phyloP scores from a whole-genome alignment of 92 coral and sea anemone genomes.

The Palythoa grandis region DNA sequence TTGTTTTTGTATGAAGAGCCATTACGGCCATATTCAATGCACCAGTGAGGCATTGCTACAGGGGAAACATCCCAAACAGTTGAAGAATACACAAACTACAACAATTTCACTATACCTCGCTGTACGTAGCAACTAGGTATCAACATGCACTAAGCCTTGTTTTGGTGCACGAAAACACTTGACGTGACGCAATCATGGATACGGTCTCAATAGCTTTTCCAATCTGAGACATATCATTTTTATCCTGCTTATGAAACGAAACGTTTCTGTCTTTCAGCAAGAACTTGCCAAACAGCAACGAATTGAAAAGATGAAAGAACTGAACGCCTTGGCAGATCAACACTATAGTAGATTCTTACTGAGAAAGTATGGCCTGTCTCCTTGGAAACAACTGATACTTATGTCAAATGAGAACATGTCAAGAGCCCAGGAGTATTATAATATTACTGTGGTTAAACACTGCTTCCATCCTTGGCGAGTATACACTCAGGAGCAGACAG shows the following conservation, averaged over 20 bases:
- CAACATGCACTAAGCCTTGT: too few species aligned
- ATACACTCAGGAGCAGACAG: slow-evolving; percentile 61
- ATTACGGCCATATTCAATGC: too few species aligned
- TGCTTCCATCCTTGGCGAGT: slow-evolving; percentile 89
- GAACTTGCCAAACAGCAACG: slow-evolving; percentile 95
- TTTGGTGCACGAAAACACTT: not conserved
- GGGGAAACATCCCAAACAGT: too few species aligned
- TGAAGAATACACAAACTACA: too few species aligned
- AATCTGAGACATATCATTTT: not conserved
- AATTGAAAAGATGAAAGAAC: slow-evolving; percentile 66
- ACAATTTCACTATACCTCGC: too few species aligned
- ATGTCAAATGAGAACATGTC: slow-evolving; percentile 69
- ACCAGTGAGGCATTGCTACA: too few species aligned
- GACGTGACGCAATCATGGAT: too few species aligned
- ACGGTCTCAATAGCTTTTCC: too few species aligned
- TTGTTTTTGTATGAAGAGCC: too few species aligned
- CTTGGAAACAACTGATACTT: slow-evolving; percentile 89
- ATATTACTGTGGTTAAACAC: slow-evolving; percentile 52
- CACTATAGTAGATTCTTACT: slow-evolving; percentile 74
- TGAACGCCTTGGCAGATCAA: slow-evolving; percentile 72
- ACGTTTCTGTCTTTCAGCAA: slow-evolving; percentile 52
- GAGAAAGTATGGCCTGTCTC: slow-evolving; percentile 82
- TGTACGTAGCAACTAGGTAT: too few species aligned
- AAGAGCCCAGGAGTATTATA: slow-evolving; percentile 66
- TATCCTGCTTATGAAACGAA: too few species aligned